These are phyloP conservation scores for Scrobipalpa atriplicella DNA, from an alignment of 2,888 invertebrate genomes.

Conservation along the genomic window DNA sequence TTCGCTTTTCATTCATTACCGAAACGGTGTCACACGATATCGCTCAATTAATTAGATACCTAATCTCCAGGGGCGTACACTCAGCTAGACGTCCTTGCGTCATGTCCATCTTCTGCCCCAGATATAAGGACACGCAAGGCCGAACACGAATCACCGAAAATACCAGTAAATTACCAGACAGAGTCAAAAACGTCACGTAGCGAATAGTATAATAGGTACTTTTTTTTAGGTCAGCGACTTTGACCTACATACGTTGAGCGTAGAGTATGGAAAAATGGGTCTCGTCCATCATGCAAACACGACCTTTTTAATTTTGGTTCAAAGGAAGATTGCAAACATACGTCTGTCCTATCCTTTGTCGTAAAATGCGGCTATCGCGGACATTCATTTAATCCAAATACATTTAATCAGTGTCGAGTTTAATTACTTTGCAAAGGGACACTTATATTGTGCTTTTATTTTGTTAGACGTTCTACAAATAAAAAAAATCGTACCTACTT, in stretches of 20 bases:
- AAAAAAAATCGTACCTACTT: too few relatives aligned
- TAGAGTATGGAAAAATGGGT: neutral
- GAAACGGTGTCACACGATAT: slow-evolving; percentile 4
- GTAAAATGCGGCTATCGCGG: neutral
- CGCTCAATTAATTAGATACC: slow-evolving; percentile 5
- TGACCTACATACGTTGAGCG: slow-evolving; percentile 22
- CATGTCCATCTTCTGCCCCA: neutral
- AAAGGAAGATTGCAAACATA: slow-evolving; percentile 9
- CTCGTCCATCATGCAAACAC: slow-evolving; percentile 7
- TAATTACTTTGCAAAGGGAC: neutral
- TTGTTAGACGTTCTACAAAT: neutral
- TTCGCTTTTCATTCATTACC: neutral
- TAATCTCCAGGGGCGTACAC: neutral
- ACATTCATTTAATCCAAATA: neutral
- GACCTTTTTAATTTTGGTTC: slow-evolving; percentile 24
- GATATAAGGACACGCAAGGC: slow-evolving; percentile 9
- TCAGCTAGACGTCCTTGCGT: neutral
- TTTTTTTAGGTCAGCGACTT: neutral
- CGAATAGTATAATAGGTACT: neutral
- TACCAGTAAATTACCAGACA: neutral
- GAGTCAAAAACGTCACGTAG: neutral
- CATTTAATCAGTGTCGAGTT: neutral
- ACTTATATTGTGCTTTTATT: too few relatives aligned
- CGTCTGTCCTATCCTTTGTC: neutral
- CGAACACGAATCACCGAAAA: neutral